These are phyloP conservation scores for Microplitis mediator DNA, from an alignment of 1,140 invertebrate genomes.

Conservation along the genomic window DNA sequence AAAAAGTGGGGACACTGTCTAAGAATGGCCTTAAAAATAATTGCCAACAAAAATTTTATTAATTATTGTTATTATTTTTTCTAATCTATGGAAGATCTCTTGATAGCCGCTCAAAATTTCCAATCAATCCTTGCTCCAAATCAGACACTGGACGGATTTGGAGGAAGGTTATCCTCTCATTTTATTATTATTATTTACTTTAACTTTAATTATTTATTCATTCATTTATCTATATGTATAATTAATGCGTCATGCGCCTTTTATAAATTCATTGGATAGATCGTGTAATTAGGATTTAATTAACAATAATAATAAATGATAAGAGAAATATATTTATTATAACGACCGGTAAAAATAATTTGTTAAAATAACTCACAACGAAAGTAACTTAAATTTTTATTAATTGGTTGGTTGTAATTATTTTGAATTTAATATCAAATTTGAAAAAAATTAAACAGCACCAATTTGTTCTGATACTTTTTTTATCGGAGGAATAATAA, in stretches of 20 bases:
- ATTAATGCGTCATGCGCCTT: conserved; percentile 2
- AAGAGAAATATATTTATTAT: neutral
- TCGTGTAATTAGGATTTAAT: neutral
- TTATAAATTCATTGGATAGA: neutral
- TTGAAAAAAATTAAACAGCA: conserved; percentile 13
- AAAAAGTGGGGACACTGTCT: neutral
- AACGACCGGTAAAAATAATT: too few species aligned
- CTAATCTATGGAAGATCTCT: conserved; percentile 24
- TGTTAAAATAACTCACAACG: too few species aligned
- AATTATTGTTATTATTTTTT: neutral
- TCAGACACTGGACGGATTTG: conserved; percentile 5
- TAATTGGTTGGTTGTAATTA: too few species aligned
- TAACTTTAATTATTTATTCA: neutral
- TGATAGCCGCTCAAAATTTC: conserved; percentile 16
- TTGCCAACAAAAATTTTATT: neutral
- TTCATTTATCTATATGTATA: conserved; percentile 12
- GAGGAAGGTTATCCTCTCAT: conserved; percentile 12
- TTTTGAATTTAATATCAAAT: neutral
- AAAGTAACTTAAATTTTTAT: too few species aligned
- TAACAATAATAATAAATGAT: neutral
- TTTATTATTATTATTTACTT: neutral
- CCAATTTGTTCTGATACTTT: conserved; percentile 14
- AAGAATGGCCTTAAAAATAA: neutral
- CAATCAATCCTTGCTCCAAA: conserved; percentile 15
- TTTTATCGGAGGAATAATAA: neutral